Evolutionary conservation across 2,888 invertebrate species (phyloP), one percentile per base, ranked within the genome.

Genomic region (Diloba caeruleocephala): DNA sequence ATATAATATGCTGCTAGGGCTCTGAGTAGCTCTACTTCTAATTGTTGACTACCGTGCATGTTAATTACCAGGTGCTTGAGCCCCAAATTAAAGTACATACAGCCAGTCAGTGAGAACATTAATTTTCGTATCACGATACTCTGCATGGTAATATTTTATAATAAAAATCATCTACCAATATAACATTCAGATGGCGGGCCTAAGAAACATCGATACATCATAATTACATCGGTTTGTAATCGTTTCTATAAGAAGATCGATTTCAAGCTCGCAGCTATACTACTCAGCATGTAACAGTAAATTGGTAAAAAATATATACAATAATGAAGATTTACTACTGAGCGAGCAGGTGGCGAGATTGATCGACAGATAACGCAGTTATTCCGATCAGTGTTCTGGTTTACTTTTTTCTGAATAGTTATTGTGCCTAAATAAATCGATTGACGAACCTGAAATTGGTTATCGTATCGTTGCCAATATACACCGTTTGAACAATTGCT

Each of bases 291-390:
- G 62, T 87, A 89, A 88, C 87, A 83, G 88, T 87, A 84, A 85
- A 87, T 79, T 78, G 78, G 76, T 82, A 85, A 87, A 71, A 85
- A 86, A 87, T n/a, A 81, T 74, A 72, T 74, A 79, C 82, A 85
- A 87, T 87, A 88, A 87, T 84, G 82, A 88, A 87, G 87, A 88
- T 89, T 88, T 89, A 89, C 84, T 82, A 81, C 78, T 77, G 76
- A 73, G 62, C 72, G 76, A 71, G 78, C 87, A 88, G 88, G 88
- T 88, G 88, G 83, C 59, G 61, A 74, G 72, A 81, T 80, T 78
- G 86, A 87, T 87, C 82, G 83, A 77, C 72, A 71, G 87, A 85
- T 88, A 84, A 82, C 77, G 74, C 76, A 63, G 79, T 74, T 81
- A 76, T 80, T 78, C 79, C 77, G 78, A 79, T 74, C 79, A 78